phyloP scores from a whole-genome alignment of 2,888 invertebrate genomes.

The Sarcophaga rosellei region DNA sequence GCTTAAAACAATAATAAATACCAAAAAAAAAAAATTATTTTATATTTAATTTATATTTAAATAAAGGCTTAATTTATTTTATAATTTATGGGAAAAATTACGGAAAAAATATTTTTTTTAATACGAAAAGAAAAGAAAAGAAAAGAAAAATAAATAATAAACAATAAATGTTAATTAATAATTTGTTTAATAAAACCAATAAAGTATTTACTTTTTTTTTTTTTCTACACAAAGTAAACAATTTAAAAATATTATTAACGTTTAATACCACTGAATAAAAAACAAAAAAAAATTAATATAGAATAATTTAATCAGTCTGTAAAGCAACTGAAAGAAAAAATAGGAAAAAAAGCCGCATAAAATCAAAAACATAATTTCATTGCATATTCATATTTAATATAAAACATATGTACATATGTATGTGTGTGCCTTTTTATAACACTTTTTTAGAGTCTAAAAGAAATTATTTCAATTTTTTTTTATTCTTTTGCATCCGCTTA shows the following conservation, averaged over 20 bases:
- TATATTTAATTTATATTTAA: constrained; percentile 26
- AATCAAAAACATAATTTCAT: constrained; percentile 4
- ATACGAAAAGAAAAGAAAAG: not conserved
- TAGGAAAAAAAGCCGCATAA: not conserved
- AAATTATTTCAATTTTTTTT: not conserved
- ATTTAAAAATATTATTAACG: constrained; percentile 16
- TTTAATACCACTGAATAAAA: constrained; percentile 4
- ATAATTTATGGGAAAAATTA: constrained; percentile 37
- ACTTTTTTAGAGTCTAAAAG: not conserved
- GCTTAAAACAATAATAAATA: constrained; percentile 19
- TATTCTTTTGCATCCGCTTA: not conserved
- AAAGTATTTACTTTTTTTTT: not conserved
- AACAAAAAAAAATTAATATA: constrained; percentile 2
- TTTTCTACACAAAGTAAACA: constrained; percentile 3
- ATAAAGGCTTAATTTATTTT: constrained; percentile 37
- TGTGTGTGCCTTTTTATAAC: constrained; percentile 13
- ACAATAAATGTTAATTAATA: not conserved
- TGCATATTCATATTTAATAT: constrained; percentile 24
- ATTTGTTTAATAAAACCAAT: not conserved
- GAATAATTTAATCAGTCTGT: constrained; percentile 24
- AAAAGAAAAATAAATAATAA: not conserved
- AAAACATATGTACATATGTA: not conserved
- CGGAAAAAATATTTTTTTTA: not conserved
- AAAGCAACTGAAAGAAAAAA: constrained; percentile 1
- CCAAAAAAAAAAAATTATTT: no score